phyloP scores from a whole-genome alignment of 2,888 invertebrate genomes.

The Xanthorhoe spadicearia region DNA sequence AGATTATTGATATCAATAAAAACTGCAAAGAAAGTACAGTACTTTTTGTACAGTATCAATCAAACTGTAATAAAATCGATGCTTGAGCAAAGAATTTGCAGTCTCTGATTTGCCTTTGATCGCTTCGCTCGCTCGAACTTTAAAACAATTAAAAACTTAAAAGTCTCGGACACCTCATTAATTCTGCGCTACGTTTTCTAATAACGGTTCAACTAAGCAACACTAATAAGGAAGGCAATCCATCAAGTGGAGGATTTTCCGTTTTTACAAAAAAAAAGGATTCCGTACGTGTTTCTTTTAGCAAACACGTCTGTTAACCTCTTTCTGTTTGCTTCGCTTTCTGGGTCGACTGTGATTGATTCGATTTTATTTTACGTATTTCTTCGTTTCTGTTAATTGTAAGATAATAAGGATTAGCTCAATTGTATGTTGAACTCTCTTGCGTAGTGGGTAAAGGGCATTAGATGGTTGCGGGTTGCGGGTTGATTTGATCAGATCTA shows the following conservation, averaged over 20 bases:
- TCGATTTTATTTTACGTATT: constrained; percentile 15
- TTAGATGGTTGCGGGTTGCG: too few species aligned
- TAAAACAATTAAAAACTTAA: constrained; percentile 1
- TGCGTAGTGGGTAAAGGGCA: too few species aligned
- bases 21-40: too few species aligned
- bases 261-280: constrained; percentile 52
- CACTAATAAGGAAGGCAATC: constrained; percentile 63
- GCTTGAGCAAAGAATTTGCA: too few species aligned
- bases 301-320: constrained; percentile 42
- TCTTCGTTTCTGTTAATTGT: not conserved
- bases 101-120: too few species aligned
- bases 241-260: constrained; percentile 59
- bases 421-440: not conserved
- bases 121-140: too few species aligned
- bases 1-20: too few species aligned
- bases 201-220: constrained; percentile 42
- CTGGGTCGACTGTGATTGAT: constrained; percentile 37
- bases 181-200: constrained; percentile 40
- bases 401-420: not conserved
- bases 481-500: too few species aligned
- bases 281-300: constrained; percentile 54
- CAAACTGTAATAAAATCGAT: too few species aligned
- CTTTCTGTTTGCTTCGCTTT: constrained; percentile 28
- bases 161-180: constrained; percentile 35
- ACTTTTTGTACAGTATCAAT: too few species aligned